Evolutionary conservation across 2,888 invertebrate species (phyloP).

Genomic region (Endomychus coccineus): DNA sequence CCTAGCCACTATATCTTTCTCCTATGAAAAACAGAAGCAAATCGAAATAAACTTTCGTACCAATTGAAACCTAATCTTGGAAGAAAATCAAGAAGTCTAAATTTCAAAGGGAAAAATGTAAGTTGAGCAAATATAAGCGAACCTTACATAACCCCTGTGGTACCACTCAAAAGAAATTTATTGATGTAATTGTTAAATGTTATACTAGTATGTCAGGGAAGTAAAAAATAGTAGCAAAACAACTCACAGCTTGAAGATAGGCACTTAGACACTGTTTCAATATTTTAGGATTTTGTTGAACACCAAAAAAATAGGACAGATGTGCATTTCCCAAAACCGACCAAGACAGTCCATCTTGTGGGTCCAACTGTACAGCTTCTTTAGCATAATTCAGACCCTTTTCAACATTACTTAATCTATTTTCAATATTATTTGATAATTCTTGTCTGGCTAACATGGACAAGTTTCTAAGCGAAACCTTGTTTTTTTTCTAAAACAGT

Average conservation of each 20-base stretch:
- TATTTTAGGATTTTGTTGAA: conserved; percentile 62
- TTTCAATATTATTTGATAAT: conserved; percentile 43
- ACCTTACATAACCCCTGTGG: too few relatives aligned
- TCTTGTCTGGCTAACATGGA: conserved; percentile 76
- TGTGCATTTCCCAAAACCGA: conserved; percentile 78
- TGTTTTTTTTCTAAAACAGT: conserved; percentile 59
- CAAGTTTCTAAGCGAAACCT: conserved; percentile 67
- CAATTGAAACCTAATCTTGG: too few relatives aligned
- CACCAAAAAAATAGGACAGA: conserved; percentile 69
- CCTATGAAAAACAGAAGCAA: too few relatives aligned
- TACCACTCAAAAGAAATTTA: too few relatives aligned
- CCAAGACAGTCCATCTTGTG: conserved; percentile 77
- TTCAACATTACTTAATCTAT: conserved; percentile 55
- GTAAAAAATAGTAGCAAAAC: conserved; percentile 11
- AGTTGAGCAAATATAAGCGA: too few relatives aligned
- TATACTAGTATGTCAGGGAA: not conserved
- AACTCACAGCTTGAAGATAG: conserved; percentile 68
- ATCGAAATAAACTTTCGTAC: too few relatives aligned
- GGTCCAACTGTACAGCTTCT: conserved; percentile 72
- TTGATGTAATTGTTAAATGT: too few relatives aligned
- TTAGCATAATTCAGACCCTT: conserved; percentile 71
- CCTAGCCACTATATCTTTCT: conserved; percentile 61
- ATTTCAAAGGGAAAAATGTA: too few relatives aligned
- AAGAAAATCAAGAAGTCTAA: too few relatives aligned
- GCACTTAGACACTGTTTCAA: conserved; percentile 71